Evolutionary conservation across 2,113 vertebrate species (phyloP), one percentile per base, ranked within the genome.

Genomic region (Oryzias woworae): DNA sequence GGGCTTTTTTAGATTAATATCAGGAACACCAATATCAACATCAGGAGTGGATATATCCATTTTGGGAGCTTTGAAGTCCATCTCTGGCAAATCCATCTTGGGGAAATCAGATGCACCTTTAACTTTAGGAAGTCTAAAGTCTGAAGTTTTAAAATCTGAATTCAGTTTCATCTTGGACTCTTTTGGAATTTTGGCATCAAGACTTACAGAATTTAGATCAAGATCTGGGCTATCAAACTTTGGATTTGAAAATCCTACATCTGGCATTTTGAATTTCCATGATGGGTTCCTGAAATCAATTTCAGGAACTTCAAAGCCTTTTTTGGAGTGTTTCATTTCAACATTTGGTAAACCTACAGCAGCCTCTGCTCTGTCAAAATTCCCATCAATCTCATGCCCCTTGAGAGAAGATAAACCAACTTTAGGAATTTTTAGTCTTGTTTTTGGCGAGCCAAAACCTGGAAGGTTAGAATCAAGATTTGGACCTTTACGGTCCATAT

Each of bases 71-170:
- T 83, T 81, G 1, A 85, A 18, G 53, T 87, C 62, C 36, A 80
- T n/a, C 5, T 80, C 66, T 69, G 86, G 78, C 15, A 77, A 63
- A 15, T 44, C 53, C 3, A 77, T 3, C 3, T 77, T 66, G 1
- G 81, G 73, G 18, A 42, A 18, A 59, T 85, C 28, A 1, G 89
- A 20, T n/a, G 66, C 84, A 50, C 77, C 67, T 71, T 90, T 89
- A 2, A 85, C 53, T 26, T 78, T 87, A 63, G 87, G 81, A 23
- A 49, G 23, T 56, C 69, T 84, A 4, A 82, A 14, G 76, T 83
- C 72, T 43, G 86, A 77, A 23, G 68, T 31, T 36, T 78, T 83
- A 1, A 81, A 2, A 20, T 75, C 67, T 14, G 81, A 50, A 41
- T 86, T 75, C 7, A 82, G 14, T 22, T 87, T 66, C 17, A 84